Conservation (phyloP, 2,888 invertebrate species). For the Tenodera sinensis region DNA sequence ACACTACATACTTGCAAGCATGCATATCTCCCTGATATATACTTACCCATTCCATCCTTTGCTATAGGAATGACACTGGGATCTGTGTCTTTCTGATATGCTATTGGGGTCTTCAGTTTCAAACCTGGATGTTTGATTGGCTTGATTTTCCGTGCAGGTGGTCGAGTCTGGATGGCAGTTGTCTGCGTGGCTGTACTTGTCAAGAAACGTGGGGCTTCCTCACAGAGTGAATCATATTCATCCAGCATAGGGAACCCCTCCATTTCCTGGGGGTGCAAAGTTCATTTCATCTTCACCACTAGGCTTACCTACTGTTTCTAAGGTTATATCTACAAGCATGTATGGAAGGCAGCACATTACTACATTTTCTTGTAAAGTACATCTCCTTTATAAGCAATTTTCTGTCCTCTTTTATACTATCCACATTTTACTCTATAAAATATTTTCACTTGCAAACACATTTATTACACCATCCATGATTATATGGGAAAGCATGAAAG, state of each 20-base stretch:
- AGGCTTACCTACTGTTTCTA: background rate
- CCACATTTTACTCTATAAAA: background rate
- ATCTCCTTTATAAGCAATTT: background rate
- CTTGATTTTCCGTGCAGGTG: slow-evolving; percentile 59
- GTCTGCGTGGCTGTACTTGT: slow-evolving; percentile 56
- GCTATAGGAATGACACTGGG: slow-evolving; percentile 82
- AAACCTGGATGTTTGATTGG: slow-evolving; percentile 70
- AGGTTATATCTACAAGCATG: background rate
- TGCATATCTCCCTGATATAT: background rate
- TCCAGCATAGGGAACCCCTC: slow-evolving; percentile 43
- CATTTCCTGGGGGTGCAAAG: slow-evolving; percentile 37
- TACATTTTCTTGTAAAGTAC: background rate
- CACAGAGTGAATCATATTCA: slow-evolving; percentile 31
- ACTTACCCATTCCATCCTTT: slow-evolving; percentile 84
- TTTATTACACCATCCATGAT: no score
- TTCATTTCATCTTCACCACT: slow-evolving; percentile 9
- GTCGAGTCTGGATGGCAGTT: slow-evolving; percentile 42
- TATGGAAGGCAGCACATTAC: background rate
- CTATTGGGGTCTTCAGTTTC: slow-evolving; percentile 72
- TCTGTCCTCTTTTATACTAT: background rate
- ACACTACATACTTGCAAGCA: background rate
- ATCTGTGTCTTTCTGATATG: slow-evolving; percentile 75
- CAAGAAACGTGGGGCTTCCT: slow-evolving; percentile 40
- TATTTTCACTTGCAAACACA: background rate
- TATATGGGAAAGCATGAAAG: no score